phyloP scores from a whole-genome alignment of 2,797 vertebrate genomes.

The Lophotriccus pileatus region DNA sequence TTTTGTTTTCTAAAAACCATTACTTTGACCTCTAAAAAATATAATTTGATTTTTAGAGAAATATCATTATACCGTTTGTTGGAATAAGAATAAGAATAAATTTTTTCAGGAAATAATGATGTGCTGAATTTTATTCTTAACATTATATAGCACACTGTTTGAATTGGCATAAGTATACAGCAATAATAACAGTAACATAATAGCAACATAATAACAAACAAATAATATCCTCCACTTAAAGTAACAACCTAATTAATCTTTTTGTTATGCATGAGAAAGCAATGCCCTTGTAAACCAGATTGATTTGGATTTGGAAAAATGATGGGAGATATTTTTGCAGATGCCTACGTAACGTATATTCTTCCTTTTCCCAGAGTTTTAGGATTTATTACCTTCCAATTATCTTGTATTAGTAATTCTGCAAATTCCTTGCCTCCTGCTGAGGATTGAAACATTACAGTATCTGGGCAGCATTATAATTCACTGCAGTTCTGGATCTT shows the following conservation, averaged over 20 bases:
- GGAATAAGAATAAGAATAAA: background rate
- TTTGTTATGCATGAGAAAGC: background rate
- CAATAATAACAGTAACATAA: background rate
- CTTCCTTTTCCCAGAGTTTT: background rate
- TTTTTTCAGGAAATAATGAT: background rate
- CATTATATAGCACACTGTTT: background rate
- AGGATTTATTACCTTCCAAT: constrained; percentile 13
- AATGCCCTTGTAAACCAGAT: background rate
- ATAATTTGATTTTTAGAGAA: background rate
- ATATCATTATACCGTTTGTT: background rate
- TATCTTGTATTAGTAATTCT: background rate
- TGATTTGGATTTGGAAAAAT: background rate
- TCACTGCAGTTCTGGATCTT: background rate
- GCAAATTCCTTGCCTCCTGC: background rate
- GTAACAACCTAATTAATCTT: background rate
- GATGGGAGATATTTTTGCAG: background rate
- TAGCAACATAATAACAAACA: background rate
- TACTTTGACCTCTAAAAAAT: background rate
- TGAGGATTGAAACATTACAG: background rate
- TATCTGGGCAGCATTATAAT: background rate
- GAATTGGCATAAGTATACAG: background rate
- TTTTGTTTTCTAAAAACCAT: background rate
- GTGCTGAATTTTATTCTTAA: background rate
- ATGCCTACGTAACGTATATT: background rate
- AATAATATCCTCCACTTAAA: background rate